phyloP scores from a whole-genome alignment of 2,888 invertebrate species.

The Dryobota labecula region DNA sequence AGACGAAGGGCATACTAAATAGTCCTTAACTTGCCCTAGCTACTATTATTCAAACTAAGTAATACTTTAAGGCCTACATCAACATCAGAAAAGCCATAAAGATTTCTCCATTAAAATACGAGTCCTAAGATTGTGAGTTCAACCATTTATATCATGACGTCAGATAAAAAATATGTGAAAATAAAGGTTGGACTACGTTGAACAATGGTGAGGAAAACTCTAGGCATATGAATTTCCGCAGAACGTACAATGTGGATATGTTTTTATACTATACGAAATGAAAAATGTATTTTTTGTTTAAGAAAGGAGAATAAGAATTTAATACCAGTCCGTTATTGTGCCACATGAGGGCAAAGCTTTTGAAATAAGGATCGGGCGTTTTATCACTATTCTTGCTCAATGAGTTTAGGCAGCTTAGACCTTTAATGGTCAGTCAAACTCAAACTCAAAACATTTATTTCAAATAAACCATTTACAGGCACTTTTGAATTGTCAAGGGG shows the following conservation, averaged over 20 bases:
- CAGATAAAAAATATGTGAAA: slow-evolving; percentile 32
- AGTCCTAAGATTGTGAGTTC: slow-evolving; percentile 21
- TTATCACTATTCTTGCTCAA: not conserved
- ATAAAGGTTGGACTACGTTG: slow-evolving; percentile 19
- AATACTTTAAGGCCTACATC: not conserved
- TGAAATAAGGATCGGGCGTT: not conserved
- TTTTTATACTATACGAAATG: slow-evolving; percentile 28
- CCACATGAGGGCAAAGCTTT: not conserved
- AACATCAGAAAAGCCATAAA: slow-evolving; percentile 21
- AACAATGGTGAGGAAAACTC: slow-evolving; percentile 45
- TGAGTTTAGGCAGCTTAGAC: not conserved
- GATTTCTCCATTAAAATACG: slow-evolving; percentile 24
- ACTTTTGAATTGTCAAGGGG: too few species aligned
- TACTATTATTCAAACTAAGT: slow-evolving; percentile 5
- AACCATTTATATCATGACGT: slow-evolving; percentile 30
- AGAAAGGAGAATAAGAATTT: not conserved
- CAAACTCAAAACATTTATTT: too few species aligned
- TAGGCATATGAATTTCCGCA: slow-evolving; percentile 39
- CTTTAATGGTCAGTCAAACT: too few species aligned
- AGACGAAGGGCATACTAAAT: not conserved
- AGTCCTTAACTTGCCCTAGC: not conserved
- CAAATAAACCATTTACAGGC: too few species aligned
- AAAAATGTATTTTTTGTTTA: slow-evolving; percentile 12
- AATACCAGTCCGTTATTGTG: not conserved
- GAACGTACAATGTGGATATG: slow-evolving; percentile 6